A percentile compares a stretch with the other conserved stretches of the same genome.
phyloP scores from a whole-genome alignment of 1,140 invertebrate species.

The Cheumatopsyche charites region DNA sequence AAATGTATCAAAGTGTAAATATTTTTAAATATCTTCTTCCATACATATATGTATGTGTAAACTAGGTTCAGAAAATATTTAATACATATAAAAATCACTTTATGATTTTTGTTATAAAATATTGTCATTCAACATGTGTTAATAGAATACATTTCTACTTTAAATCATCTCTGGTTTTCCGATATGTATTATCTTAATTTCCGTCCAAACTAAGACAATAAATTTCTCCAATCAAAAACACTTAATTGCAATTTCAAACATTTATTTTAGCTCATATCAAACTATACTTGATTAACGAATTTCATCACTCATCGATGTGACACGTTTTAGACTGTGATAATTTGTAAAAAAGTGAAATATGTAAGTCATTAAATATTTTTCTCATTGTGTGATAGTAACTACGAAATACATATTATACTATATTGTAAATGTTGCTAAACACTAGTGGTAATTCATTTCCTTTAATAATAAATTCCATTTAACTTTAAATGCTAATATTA shows the following conservation, averaged over 20 bases:
- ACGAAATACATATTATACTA: no score
- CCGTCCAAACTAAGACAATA: constrained; percentile 48
- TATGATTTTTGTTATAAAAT: no score
- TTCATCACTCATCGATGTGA: constrained; percentile 9
- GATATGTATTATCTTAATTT: constrained; percentile 37
- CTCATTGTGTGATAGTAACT: constrained; percentile 3
- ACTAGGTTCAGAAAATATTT: no score
- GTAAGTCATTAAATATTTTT: not conserved
- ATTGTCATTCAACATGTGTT: no score
- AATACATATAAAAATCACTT: no score
- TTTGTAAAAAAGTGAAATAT: constrained; percentile 18
- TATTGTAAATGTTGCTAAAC: no score
- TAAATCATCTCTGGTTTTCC: not conserved
- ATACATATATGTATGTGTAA: not conserved
- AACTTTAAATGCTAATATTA: no score
- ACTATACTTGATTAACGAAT: constrained; percentile 14
- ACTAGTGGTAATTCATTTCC: no score
- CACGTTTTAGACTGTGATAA: constrained; percentile 25
- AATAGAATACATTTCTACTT: not conserved
- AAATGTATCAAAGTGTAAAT: not conserved
- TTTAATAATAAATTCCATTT: no score
- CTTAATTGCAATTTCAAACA: not conserved
- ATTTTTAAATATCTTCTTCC: no score
- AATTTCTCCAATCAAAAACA: not conserved
- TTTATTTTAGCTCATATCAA: constrained; percentile 19